phyloP scores from a whole-genome alignment of 2,888 invertebrate genomes.

The Acleris emargana region DNA sequence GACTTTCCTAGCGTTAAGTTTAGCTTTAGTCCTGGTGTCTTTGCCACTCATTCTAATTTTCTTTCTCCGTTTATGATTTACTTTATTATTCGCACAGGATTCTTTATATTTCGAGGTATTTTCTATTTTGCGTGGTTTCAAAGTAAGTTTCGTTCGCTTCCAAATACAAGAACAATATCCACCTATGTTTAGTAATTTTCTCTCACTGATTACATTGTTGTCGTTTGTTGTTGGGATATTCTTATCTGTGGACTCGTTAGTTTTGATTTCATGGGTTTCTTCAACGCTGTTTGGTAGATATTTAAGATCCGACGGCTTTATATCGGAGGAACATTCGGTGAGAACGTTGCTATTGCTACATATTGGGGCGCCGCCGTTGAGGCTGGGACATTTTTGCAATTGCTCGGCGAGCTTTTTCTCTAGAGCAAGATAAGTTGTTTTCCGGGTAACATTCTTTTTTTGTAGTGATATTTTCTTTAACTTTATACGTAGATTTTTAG shows the following conservation, averaged over 20 bases:
- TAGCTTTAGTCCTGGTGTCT: slow-evolving; percentile 6
- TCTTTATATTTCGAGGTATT: slow-evolving; percentile 38
- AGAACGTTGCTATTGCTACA: not conserved
- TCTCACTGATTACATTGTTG: not conserved
- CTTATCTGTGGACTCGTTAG: slow-evolving; percentile 20
- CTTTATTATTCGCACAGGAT: slow-evolving; percentile 40
- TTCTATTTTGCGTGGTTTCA: slow-evolving; percentile 33
- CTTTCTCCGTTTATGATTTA: slow-evolving; percentile 59
- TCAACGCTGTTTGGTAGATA: not conserved
- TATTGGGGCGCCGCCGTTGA: too few species aligned
- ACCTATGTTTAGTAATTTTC: slow-evolving; percentile 5
- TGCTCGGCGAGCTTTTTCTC: not conserved
- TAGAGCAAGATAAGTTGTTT: not conserved
- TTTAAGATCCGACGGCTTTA: slow-evolving; percentile 1
- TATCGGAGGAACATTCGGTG: slow-evolving; percentile 4
- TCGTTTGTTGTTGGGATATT: not conserved
- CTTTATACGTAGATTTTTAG: not conserved
- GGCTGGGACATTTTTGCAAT: not conserved
- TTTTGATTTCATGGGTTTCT: slow-evolving; percentile 17
- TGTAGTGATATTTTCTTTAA: not conserved
- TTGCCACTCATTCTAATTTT: slow-evolving; percentile 42
- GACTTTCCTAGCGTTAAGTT: slow-evolving; percentile 38
- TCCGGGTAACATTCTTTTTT: not conserved
- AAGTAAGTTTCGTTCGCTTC: slow-evolving; percentile 42
- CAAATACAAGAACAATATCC: slow-evolving; percentile 43